phyloP scores from a whole-genome alignment of 2,113 vertebrate species.

The Corythoichthys haematopterus region DNA sequence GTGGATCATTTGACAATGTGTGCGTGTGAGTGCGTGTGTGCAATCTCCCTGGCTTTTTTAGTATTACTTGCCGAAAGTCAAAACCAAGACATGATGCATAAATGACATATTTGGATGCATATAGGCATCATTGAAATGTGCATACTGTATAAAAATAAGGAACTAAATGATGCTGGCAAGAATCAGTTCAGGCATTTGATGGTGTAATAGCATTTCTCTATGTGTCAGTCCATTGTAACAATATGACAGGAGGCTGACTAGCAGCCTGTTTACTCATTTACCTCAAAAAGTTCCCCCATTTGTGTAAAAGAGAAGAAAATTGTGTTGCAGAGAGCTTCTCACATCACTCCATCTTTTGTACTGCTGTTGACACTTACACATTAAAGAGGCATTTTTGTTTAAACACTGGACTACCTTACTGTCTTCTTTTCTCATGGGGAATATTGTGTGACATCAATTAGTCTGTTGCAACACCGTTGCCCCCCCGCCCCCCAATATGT shows the following conservation, averaged over 20 bases:
- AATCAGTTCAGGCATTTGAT: constrained; percentile 85
- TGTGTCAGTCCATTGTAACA: constrained; percentile 76
- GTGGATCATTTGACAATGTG: neutral
- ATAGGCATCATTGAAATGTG: constrained; percentile 83
- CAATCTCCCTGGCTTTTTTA: constrained; percentile 85
- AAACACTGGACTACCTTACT: constrained; percentile 72
- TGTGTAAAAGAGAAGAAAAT: constrained; percentile 84
- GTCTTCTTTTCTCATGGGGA: neutral
- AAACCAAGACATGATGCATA: constrained; percentile 75
- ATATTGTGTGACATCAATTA: too few relatives aligned
- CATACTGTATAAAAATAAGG: constrained; percentile 50
- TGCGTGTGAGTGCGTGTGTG: neutral
- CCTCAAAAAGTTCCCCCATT: constrained; percentile 98
- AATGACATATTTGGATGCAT: constrained; percentile 81
- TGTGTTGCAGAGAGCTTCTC: constrained; percentile 76
- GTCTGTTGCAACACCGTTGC: too few relatives aligned
- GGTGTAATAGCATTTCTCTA: constrained; percentile 85
- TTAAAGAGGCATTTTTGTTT: constrained; percentile 99
- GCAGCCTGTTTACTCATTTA: constrained; percentile 99
- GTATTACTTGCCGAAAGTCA: constrained; percentile 85
- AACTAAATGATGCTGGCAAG: constrained; percentile 77
- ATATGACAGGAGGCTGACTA: constrained; percentile 77
- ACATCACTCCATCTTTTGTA: constrained; percentile 99
- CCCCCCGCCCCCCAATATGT: too few relatives aligned
- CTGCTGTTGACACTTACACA: constrained; percentile 99